Evolutionary conservation across 2,797 vertebrate genomes (phyloP).

Genomic region (Lerista edwardsae): DNA sequence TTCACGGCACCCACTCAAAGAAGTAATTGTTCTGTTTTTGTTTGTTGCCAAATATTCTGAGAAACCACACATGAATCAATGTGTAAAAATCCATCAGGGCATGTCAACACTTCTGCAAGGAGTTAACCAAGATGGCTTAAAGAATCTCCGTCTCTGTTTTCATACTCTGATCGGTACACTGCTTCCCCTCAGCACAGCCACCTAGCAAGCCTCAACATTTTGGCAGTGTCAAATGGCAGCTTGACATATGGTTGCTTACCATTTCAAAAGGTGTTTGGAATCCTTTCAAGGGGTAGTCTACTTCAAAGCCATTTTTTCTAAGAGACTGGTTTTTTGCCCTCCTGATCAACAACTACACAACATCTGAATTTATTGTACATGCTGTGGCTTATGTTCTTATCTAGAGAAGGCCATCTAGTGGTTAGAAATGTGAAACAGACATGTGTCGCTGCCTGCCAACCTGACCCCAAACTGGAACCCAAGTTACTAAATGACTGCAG

Average conservation of each 20-base stretch:
- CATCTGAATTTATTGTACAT: neutral
- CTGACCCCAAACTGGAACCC: neutral
- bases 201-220: neutral
- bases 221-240: neutral
- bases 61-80: constrained; percentile 7
- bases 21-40: neutral
- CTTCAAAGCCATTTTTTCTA: neutral
- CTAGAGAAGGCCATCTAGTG: constrained; percentile 45
- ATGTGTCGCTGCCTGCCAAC: neutral
- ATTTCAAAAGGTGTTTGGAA: constrained; percentile 12
- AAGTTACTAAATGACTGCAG: neutral
- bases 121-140: constrained; percentile 5
- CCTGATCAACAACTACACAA: neutral
- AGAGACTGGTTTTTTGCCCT: neutral
- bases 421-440: accelerated
- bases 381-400: neutral
- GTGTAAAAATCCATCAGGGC: constrained; percentile 3
- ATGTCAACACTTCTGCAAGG: constrained; percentile 12
- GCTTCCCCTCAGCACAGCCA: neutral
- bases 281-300: neutral
- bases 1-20: neutral
- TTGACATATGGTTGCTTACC: neutral
- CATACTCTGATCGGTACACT: neutral
- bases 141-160: neutral
- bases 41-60: constrained; percentile 8